Base-by-base conservation (phyloP, 1,140 invertebrate genomes). In the Drosophila triauraria region DNA sequence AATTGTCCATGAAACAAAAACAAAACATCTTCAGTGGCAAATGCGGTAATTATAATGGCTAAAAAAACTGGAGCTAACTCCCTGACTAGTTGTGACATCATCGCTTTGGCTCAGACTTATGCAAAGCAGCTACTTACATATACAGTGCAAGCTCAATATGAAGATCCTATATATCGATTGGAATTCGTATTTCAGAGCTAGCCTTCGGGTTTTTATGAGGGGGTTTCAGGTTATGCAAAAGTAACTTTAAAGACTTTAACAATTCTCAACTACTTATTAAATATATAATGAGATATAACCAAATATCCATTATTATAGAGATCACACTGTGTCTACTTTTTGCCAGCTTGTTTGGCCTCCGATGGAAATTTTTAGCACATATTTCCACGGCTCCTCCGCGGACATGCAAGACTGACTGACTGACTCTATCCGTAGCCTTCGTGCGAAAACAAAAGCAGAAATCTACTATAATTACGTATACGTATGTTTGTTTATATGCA, bases 331-430 rank as follows among this genome's bases (percentile, higher is more conserved):
- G 27, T 40, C 38, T 7, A 12, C 35, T 51, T 61, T 64, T 64
- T 30, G 40, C 27, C 27, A 44, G 20, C 17, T 65, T 62, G 27
- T 44, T 63, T 65, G 59, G 62, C 62, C 57, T 65, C 62, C 62
- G 40, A 56, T 59, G 27, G 35, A 56, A 51, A 65, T 61, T 75
- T 81, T 64, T 64, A 65, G 75, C 64, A 75, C 63, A 62, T 70
- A 82, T 78, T 82, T 81, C 48, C 74, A 67, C 38, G 54, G 50
- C 35, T 65, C 25, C 71, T 48, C 77, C 61, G 71, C 60, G 78
- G 84, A 80, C 84, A 87, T 83, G 83, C 64, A 62, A 83, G 68
- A 88, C 68, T 76, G 84, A 60, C 35, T 54, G 51, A 35, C 40
- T 42, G 40, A 7, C 51, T 54, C 32, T 57, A 47, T 13, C 25